These are phyloP conservation scores for Trematomus bernacchii DNA, from an alignment of 2,797 vertebrate genomes.

Conservation along the genomic window DNA sequence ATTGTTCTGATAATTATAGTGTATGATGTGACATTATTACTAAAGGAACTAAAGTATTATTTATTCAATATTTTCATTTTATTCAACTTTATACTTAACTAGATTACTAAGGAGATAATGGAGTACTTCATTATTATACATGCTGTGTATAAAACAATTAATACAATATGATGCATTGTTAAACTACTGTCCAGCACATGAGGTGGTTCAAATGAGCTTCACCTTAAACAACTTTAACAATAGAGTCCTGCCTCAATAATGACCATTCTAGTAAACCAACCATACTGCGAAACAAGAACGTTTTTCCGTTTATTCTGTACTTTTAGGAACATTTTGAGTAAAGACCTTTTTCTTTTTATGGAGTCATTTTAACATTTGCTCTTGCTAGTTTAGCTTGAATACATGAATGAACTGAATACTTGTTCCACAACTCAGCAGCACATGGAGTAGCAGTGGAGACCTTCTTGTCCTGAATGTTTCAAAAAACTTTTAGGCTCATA, in stretches of 20 bases:
- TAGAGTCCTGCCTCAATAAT: neutral
- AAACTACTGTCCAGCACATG: neutral
- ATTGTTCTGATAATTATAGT: neutral
- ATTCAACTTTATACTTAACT: neutral
- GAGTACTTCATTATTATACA: neutral
- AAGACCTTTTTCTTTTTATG: neutral
- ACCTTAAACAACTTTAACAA: neutral
- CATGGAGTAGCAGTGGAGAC: neutral
- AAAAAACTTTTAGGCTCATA: constrained; percentile 30
- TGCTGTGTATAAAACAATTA: no score
- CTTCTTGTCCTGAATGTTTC: constrained; percentile 1
- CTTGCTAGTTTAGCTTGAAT: neutral
- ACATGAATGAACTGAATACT: neutral
- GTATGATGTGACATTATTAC: neutral
- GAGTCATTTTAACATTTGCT: neutral
- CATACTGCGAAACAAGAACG: neutral
- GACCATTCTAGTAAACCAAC: neutral
- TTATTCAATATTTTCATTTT: neutral
- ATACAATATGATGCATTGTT: no score
- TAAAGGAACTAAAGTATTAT: neutral
- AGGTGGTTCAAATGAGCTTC: neutral
- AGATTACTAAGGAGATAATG: neutral
- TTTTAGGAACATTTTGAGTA: neutral
- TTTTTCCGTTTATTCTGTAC: neutral
- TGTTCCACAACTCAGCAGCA: neutral